A percentile compares a stretch with the other conserved stretches of the same genome.
These are phyloP conservation scores for Liopterus haemorrhoidalis DNA, from an alignment of 2,888 invertebrate genomes.

Conservation along the genomic window DNA sequence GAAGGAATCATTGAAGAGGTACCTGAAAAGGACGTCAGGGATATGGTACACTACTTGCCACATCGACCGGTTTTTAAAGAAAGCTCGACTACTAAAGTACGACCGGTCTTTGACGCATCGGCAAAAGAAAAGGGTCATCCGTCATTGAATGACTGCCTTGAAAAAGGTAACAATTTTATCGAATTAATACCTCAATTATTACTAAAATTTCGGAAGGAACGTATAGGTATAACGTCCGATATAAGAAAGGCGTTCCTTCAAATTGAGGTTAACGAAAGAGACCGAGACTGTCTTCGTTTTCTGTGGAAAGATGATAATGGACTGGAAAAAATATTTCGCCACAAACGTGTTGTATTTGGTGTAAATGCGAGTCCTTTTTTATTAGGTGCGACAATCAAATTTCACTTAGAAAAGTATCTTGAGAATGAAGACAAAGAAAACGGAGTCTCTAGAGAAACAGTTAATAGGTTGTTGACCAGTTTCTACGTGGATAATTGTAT, in stretches of 20 bases:
- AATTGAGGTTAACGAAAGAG: constrained; percentile 25
- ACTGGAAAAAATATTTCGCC: too few relatives aligned
- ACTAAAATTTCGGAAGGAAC: constrained; percentile 15
- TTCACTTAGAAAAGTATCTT: too few relatives aligned
- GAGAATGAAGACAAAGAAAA: too few relatives aligned
- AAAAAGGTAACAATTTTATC: constrained; percentile 33
- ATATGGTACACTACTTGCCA: constrained; percentile 26
- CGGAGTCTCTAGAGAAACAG: too few relatives aligned
- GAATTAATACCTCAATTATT: constrained; percentile 24
- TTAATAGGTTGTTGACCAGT: too few relatives aligned
- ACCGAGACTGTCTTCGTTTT: constrained; percentile 26
- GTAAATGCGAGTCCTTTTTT: too few relatives aligned
- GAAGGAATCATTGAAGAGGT: constrained; percentile 32
- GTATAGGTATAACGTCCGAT: constrained; percentile 12
- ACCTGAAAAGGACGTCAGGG: constrained; percentile 8
- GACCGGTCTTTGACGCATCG: constrained; percentile 32
- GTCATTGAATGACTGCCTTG: constrained; percentile 33
- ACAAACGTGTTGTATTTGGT: too few relatives aligned
- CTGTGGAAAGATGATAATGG: constrained; percentile 31
- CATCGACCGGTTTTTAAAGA: constrained; percentile 21
- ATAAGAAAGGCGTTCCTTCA: constrained; percentile 29
- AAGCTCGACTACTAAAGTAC: constrained; percentile 27
- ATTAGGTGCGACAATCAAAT: too few relatives aligned
- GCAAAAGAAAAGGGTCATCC: constrained; percentile 19
- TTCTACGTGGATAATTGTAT: too few relatives aligned